Evolutionary conservation across 2,888 invertebrate species (phyloP), one percentile per base, ranked within the genome.

Genomic region (Tenthredo mesomela): DNA sequence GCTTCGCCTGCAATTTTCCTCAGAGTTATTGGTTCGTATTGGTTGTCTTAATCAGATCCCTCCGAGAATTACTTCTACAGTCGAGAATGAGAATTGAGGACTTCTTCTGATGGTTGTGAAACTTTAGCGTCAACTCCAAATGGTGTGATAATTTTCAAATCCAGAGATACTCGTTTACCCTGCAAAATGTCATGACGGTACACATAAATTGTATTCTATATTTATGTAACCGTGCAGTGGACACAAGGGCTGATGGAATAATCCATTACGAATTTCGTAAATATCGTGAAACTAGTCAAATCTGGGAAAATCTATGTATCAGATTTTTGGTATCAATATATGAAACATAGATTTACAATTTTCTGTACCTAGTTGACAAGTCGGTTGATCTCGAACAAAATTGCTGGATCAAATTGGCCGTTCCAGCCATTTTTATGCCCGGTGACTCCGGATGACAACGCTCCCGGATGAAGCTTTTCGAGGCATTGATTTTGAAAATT

Each of bases 301-400:
- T 33, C 29, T n/a, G 18, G 10, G 43, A 43, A 43, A 47, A 73
- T 43, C 25, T 25, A 21, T 61, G 61, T 25, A 21, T 43, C 54
- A 77, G 77, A 33, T n/a, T 29, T 47, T 77, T 54, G n/a, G 61
- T 84, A 84, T 86, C 87, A 86, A 89, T 91, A 89, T 91, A 89
- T 89, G 88, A 90, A 89, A 89, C 89, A 90, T 91, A 89, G 90
- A 91, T 89, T 90, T 90, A 90, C 89, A 90, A 91, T 90, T 90
- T 87, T 88, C 87, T 88, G 88, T 61, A 61, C 25, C 7, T 67
- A 90, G 89, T 91, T 89, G 90, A 91, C 91, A 90, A 73, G 89
- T 88, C 88, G 88, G 88, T 87, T 90, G 91, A 90, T 91, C 90
- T 89, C 88, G 86, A 88, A 89, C 89, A 88, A 89, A 91, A 91